Percentiles rank a stretch among this genome's conserved stretches.
Evolutionary conservation across 2,113 vertebrate species (phyloP).

Genomic region (Dissostichus mawsoni): DNA sequence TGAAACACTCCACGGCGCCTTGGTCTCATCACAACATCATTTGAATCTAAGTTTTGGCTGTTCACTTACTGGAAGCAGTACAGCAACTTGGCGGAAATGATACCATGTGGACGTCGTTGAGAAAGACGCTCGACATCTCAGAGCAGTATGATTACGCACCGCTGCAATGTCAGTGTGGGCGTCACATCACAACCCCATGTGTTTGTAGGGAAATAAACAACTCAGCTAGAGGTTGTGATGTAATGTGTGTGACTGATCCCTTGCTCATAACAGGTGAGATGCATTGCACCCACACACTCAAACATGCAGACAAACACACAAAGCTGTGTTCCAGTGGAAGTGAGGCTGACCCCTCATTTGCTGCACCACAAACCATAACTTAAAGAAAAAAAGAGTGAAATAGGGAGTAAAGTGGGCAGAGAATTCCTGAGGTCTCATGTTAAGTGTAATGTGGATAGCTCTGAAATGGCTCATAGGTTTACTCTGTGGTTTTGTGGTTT

Average conservation of each 20-base stretch:
- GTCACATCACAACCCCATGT: conserved; percentile 46
- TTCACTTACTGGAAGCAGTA: conserved; percentile 77
- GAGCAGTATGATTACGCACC: conserved; percentile 51
- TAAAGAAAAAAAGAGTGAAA: conserved; percentile 41
- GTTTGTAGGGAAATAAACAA: conserved; percentile 65
- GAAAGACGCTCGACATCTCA: conserved; percentile 58
- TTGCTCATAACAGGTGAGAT: conserved; percentile 61
- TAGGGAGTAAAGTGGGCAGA: conserved; percentile 49
- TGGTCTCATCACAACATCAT: conserved; percentile 67
- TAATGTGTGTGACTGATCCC: conserved; percentile 53
- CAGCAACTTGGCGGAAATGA: conserved; percentile 60
- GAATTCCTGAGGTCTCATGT: conserved; percentile 63
- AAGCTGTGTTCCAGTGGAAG: conserved; percentile 26
- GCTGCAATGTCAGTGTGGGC: conserved; percentile 54
- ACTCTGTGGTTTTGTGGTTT: conserved; percentile 51
- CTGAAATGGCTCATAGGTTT: conserved; percentile 59
- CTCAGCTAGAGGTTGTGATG: conserved; percentile 55
- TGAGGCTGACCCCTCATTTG: conserved; percentile 41
- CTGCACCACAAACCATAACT: conserved; percentile 50
- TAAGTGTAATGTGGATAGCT: conserved; percentile 69
- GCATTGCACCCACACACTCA: conserved; percentile 23
- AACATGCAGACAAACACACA: conserved; percentile 27
- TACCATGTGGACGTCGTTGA: conserved; percentile 66
- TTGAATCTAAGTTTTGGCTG: conserved; percentile 61
- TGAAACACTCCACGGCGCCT: conserved; percentile 48